Percentiles rank a stretch among this genome's conserved stretches.
Evolutionary conservation across 2,797 vertebrate species (phyloP).

Genomic region (Malurus splendens): DNA sequence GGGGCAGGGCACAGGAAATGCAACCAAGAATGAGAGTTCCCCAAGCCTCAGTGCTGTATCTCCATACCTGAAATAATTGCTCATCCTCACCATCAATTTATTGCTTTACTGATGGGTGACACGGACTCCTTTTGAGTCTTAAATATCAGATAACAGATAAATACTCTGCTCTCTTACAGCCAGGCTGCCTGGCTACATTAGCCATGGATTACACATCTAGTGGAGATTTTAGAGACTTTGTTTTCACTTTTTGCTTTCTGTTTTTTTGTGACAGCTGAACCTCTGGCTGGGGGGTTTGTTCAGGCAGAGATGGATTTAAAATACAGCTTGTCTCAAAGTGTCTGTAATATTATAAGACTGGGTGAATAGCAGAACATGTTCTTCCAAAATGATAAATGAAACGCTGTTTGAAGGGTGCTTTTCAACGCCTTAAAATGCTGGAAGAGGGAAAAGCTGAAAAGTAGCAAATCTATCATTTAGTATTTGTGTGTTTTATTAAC

Average conservation of each 20-base stretch:
- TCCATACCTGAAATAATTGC: not conserved
- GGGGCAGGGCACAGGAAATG: not conserved
- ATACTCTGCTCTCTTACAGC: not conserved
- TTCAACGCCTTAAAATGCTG: not conserved
- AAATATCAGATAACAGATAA: not conserved
- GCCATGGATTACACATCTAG: not conserved
- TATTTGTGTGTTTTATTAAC: not conserved
- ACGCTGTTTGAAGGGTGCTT: not conserved
- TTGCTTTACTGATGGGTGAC: not conserved
- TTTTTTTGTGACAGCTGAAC: not conserved
- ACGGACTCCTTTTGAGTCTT: not conserved
- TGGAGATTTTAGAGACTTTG: not conserved
- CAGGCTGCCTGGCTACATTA: not conserved
- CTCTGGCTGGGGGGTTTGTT: not conserved
- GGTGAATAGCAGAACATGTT: not conserved
- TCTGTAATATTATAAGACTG: not conserved
- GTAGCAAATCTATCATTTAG: not conserved
- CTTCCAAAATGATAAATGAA: not conserved
- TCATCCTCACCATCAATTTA: not conserved
- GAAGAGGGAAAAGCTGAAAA: not conserved
- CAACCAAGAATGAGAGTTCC: not conserved
- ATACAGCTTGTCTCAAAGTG: not conserved
- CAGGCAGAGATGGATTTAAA: not conserved
- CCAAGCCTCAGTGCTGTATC: not conserved
- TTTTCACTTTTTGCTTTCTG: not conserved